Evolutionary conservation across 2,113 vertebrate species (phyloP).

Genomic region (Lutjanus erythropterus): DNA sequence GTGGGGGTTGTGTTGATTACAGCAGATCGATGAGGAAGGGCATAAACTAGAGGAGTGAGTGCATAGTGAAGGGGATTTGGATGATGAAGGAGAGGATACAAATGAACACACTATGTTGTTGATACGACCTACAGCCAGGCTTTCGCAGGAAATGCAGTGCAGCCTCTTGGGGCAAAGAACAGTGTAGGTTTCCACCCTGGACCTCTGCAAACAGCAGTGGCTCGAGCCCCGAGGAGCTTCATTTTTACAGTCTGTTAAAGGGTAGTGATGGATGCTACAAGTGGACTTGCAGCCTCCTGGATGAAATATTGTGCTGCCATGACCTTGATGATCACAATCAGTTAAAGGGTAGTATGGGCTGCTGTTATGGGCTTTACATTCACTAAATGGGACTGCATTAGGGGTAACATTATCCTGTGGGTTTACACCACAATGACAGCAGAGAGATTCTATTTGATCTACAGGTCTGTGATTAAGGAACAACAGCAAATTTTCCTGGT

Average conservation of each 20-base stretch:
- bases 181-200: conserved; percentile 79
- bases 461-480: conserved; percentile 38
- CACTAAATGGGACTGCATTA: conserved; percentile 32
- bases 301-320: conserved; percentile 36
- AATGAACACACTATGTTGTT: conserved; percentile 80
- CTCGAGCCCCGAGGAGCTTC: conserved; percentile 51
- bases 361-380: conserved; percentile 51
- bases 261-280: conserved; percentile 47
- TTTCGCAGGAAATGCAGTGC: conserved; percentile 87
- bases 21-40: conserved; percentile 78
- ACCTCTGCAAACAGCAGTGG: conserved; percentile 85
- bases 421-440: conserved; percentile 58
- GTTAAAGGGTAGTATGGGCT: conserved; percentile 21
- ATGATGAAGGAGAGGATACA: conserved; percentile 37
- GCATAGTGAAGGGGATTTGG: conserved; percentile 40
- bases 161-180: conserved; percentile 87
- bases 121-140: conserved; percentile 81
- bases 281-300: conserved; percentile 46
- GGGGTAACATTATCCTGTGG: conserved; percentile 38
- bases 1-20: conserved; percentile 80
- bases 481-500: conserved; percentile 60
- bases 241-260: conserved; percentile 81
- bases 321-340: conserved; percentile 53
- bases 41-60: conserved; percentile 44
- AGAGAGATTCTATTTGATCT: conserved; percentile 43